These are phyloP conservation scores for Geotrupes spiniger DNA, from an alignment of 2,888 invertebrate genomes.

Conservation along the genomic window DNA sequence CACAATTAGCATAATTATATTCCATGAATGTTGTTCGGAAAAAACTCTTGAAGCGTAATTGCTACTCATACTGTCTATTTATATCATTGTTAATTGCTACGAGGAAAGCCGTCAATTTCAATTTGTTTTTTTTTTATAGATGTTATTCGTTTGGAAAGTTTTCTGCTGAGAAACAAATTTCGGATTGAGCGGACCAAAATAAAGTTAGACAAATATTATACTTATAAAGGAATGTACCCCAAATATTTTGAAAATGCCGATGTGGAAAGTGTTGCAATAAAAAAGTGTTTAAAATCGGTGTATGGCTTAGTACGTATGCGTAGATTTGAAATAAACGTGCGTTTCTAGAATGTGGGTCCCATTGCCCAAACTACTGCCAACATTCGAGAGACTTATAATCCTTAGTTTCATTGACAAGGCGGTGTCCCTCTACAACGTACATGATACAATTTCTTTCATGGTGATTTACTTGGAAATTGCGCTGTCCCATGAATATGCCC, in stretches of 20 bases:
- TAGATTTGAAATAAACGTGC: too few relatives aligned
- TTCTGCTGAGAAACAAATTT: conserved; percentile 19
- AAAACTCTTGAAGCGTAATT: too few relatives aligned
- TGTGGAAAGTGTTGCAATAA: background rate
- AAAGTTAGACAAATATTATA: conserved; percentile 16
- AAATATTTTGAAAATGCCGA: background rate
- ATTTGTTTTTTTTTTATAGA: background rate
- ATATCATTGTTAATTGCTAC: too few relatives aligned
- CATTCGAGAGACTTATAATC: background rate
- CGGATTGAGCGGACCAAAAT: conserved; percentile 16
- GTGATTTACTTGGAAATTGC: background rate
- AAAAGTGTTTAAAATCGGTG: background rate
- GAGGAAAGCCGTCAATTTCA: too few relatives aligned
- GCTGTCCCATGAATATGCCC: background rate
- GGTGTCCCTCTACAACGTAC: background rate
- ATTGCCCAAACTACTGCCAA: background rate
- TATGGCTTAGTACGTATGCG: too few relatives aligned
- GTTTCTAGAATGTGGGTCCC: background rate
- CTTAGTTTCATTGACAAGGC: background rate
- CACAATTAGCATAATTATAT: too few relatives aligned
- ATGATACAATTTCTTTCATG: background rate
- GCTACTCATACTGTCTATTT: too few relatives aligned
- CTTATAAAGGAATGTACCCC: background rate
- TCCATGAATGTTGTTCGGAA: too few relatives aligned
- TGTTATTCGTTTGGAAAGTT: conserved; percentile 13